These are phyloP conservation scores for Hirtodrosophila cameraria DNA, from an alignment of 2,888 invertebrate genomes.

Conservation along the genomic window DNA sequence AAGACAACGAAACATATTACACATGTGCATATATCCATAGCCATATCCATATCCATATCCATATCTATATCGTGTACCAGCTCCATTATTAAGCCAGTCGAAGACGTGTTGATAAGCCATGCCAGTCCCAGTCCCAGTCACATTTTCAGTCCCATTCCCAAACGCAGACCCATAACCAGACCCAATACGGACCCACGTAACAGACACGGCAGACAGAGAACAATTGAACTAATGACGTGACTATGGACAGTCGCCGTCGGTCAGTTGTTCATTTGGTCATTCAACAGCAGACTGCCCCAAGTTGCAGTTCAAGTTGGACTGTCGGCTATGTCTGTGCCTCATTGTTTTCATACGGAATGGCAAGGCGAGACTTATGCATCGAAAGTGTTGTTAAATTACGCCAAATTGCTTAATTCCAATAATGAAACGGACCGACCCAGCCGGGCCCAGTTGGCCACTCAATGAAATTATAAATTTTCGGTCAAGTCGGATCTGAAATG, in stretches of 20 bases:
- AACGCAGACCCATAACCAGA: constrained; percentile 28
- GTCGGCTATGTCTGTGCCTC: constrained; percentile 35
- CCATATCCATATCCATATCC: constrained; percentile 21
- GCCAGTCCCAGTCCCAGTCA: constrained; percentile 14
- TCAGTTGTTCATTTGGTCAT: constrained; percentile 14
- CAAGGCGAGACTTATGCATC: constrained; percentile 80
- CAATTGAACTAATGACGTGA: constrained; percentile 78
- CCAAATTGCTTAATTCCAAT: constrained; percentile 84
- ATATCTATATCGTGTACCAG: constrained; percentile 59
- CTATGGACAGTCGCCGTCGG: constrained; percentile 68
- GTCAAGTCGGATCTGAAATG: constrained; percentile 43
- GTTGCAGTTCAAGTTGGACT: constrained; percentile 14
- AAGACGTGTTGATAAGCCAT: constrained; percentile 74
- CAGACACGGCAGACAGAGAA: constrained; percentile 52
- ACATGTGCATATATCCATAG: neutral
- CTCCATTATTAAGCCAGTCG: constrained; percentile 64
- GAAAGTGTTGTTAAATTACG: constrained; percentile 84
- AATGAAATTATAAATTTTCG: constrained; percentile 79
- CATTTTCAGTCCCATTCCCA: constrained; percentile 7
- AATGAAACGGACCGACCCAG: constrained; percentile 69
- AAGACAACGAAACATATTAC: constrained; percentile 18
- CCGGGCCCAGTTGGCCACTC: constrained; percentile 37
- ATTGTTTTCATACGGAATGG: constrained; percentile 75
- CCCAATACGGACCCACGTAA: constrained; percentile 34
- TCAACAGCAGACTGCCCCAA: constrained; percentile 34